Conservation (phyloP, 2,797 vertebrate genomes). For the Potorous gilbertii region DNA sequence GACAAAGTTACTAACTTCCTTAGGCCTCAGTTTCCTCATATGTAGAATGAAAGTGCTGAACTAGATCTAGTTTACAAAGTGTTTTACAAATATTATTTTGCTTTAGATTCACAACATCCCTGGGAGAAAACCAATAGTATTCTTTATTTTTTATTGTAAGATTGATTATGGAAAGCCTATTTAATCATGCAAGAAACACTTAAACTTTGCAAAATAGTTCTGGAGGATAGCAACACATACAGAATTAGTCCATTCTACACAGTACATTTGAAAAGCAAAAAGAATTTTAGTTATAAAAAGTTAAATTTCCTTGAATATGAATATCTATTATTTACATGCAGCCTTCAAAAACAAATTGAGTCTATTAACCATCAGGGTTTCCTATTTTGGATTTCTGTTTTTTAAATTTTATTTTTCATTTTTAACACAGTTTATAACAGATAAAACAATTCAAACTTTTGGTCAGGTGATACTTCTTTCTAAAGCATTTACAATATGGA, state of each 20-base stretch:
- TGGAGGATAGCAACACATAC: slow-evolving; percentile 69
- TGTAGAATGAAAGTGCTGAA: neutral
- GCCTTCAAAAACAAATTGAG: slow-evolving; percentile 78
- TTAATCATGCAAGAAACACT: slow-evolving; percentile 83
- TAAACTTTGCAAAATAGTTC: slow-evolving; percentile 83
- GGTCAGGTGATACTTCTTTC: no score
- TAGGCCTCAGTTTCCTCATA: neutral
- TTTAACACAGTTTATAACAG: no score
- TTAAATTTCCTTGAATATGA: slow-evolving; percentile 78
- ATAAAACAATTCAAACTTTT: no score
- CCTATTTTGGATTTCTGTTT: slow-evolving; percentile 67
- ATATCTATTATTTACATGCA: slow-evolving; percentile 80
- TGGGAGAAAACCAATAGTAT: neutral
- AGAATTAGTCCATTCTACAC: slow-evolving; percentile 70
- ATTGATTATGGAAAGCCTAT: slow-evolving; percentile 83
- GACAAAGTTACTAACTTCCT: neutral
- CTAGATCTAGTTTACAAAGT: no score
- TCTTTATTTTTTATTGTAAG: slow-evolving; percentile 73
- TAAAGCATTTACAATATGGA: no score
- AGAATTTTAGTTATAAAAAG: slow-evolving; percentile 78
- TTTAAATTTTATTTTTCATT: no score
- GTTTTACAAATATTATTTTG: no score
- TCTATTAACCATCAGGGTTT: slow-evolving; percentile 73
- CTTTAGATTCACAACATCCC: no score
- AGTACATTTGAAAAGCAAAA: slow-evolving; percentile 74